These are phyloP conservation scores for Cantharis rufa DNA, from an alignment of 2,888 invertebrate genomes.

Conservation along the genomic window DNA sequence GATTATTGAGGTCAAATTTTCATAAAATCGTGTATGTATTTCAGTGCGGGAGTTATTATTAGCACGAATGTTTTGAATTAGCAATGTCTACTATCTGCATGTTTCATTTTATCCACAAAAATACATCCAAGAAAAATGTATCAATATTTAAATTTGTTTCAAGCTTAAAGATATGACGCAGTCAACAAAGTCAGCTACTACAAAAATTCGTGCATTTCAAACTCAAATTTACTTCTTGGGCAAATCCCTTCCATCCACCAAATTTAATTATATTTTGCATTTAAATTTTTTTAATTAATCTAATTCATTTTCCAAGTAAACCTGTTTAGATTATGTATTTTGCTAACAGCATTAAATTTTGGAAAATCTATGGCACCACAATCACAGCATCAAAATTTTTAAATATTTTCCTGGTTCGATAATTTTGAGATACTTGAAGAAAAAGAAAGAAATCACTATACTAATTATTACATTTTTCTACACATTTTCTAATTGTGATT, in stretches of 20 bases:
- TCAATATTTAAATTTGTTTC: not conserved
- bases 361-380: too few species aligned
- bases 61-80: slow-evolving; percentile 13
- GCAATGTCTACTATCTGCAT: not conserved
- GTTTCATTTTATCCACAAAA: not conserved
- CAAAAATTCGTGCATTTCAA: not conserved
- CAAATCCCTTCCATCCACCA: not conserved
- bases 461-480: too few species aligned
- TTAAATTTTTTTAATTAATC: too few species aligned
- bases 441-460: too few species aligned
- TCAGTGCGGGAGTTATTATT: slow-evolving; percentile 11
- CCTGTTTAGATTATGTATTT: too few species aligned
- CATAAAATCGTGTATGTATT: not conserved
- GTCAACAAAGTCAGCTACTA: not conserved
- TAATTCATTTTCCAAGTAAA: too few species aligned
- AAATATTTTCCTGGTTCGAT: too few species aligned
- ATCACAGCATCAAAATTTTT: too few species aligned
- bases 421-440: too few species aligned
- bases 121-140: not conserved
- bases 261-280: too few species aligned
- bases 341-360: too few species aligned
- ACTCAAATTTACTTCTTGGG: not conserved
- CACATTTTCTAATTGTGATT: too few species aligned
- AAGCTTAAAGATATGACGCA: not conserved
- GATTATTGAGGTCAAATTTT: not conserved